Evolutionary conservation across 2,888 invertebrate species (phyloP), one percentile per base, ranked within the genome.

Genomic region (Eupithecia abbreviata): DNA sequence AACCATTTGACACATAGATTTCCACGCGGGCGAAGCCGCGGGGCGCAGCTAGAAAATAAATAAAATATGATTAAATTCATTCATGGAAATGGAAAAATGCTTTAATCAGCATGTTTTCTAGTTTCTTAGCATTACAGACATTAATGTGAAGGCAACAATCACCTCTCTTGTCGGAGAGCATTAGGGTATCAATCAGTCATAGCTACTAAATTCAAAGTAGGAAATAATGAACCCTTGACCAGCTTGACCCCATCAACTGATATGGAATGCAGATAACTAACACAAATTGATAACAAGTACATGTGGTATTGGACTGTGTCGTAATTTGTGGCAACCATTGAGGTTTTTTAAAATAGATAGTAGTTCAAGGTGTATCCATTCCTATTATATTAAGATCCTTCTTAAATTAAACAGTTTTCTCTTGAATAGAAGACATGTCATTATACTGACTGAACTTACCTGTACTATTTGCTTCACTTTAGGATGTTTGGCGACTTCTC

Each of bases 401-500:
- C 7, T 55, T 55, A n/a, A 18, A 51, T 51, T 13, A 49, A 49
- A 49, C 13, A 49, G 13, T 13, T 49, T 49, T 49, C 4, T 13
- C 51, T n/a, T n/a, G n/a, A n/a, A 30, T 30, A 30, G 30, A 30
- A 30, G 30, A 30, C 30, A 30, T 30, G 30, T 30, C 30, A 30
- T 30, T 30, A 30, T 30, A 30, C 30, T 30, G 30, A 30, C n/a
- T 18, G 18, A 65, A 70, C 49, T 49, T 87, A 95, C 95, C 93
- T 96, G 97, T 73, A 97, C 96, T 77, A 99, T 97, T 85, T 96
- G 95, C 86, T 98, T 97, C 0, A 99, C 99, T 77, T 95, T 91
- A 0, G 98, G 98, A 92, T 99, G 99, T 90, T 99, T 99, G 2
- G 97, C 96, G 0, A 99, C 98, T 91, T 99, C 99, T 12, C 99